phyloP scores from a whole-genome alignment of 2,113 vertebrate genomes.

The Dicerorhinus sumatrensis region DNA sequence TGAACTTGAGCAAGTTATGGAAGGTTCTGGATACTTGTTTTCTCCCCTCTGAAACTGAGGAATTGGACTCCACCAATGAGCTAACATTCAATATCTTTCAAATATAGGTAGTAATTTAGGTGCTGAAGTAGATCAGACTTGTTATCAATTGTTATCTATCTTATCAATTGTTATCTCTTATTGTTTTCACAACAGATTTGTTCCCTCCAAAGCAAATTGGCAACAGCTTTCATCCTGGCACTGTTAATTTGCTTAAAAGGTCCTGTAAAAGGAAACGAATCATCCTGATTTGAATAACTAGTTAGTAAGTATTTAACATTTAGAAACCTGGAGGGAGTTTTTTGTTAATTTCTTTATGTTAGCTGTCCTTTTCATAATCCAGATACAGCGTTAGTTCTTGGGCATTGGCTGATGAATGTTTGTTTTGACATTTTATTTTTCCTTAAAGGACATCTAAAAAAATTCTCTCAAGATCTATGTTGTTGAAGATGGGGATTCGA shows the following conservation, averaged over 20 bases:
- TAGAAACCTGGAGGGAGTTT: not conserved
- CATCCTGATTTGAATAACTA: not conserved
- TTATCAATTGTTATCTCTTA: not conserved
- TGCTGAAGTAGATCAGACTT: not conserved
- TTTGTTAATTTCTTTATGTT: not conserved
- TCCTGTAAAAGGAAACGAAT: not conserved
- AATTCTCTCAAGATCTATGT: not conserved
- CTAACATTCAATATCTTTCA: not conserved
- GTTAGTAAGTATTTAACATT: not conserved
- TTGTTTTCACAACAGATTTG: not conserved
- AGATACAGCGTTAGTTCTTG: not conserved
- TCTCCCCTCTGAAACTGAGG: not conserved
- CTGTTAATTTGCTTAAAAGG: not conserved
- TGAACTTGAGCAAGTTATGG: not conserved
- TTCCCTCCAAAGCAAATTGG: not conserved
- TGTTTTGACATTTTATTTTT: not conserved
- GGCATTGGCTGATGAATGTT: not conserved
- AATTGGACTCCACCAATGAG: not conserved
- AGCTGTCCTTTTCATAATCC: not conserved
- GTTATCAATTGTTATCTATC: not conserved
- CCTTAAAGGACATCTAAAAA: not conserved
- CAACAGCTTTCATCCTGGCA: not conserved
- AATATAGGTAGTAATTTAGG: not conserved
- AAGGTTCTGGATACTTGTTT: not conserved
- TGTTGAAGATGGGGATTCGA: not conserved